These are phyloP conservation scores for Agrypnus murinus DNA, from an alignment of 2,888 invertebrate species.

Conservation along the genomic window DNA sequence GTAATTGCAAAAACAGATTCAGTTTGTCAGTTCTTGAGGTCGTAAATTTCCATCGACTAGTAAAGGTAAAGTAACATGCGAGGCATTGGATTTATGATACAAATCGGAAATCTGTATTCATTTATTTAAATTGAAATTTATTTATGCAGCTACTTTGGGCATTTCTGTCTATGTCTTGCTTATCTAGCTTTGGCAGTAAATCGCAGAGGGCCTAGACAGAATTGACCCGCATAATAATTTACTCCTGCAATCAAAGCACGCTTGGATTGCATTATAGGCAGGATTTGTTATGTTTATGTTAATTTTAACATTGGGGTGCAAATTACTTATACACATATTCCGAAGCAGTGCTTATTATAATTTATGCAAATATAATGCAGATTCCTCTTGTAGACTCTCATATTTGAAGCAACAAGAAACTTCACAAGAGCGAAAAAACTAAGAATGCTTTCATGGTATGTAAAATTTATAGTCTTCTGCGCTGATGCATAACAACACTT, in stretches of 20 bases:
- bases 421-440: background rate
- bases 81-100: constrained; percentile 56
- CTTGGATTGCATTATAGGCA: constrained; percentile 21
- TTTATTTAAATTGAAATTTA: constrained; percentile 60
- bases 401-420: background rate
- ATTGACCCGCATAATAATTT: constrained; percentile 43
- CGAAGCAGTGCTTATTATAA: background rate
- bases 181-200: constrained; percentile 35
- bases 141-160: constrained; percentile 54
- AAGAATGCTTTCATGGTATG: background rate
- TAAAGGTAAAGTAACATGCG: constrained; percentile 35
- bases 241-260: constrained; percentile 32
- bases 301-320: constrained; percentile 12
- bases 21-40: constrained; percentile 39
- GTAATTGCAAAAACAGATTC: constrained; percentile 45
- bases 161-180: constrained; percentile 37
- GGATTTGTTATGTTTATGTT: constrained; percentile 24
- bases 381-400: too few species aligned
- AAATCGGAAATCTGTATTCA: constrained; percentile 59
- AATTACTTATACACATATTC: constrained; percentile 4
- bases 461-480: constrained; percentile 18
- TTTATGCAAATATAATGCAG: background rate
- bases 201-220: constrained; percentile 20
- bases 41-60: constrained; percentile 46
- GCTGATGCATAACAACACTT: constrained; percentile 19